phyloP scores from a whole-genome alignment of 2,113 vertebrate genomes.

The Salvelinus namaycush region DNA sequence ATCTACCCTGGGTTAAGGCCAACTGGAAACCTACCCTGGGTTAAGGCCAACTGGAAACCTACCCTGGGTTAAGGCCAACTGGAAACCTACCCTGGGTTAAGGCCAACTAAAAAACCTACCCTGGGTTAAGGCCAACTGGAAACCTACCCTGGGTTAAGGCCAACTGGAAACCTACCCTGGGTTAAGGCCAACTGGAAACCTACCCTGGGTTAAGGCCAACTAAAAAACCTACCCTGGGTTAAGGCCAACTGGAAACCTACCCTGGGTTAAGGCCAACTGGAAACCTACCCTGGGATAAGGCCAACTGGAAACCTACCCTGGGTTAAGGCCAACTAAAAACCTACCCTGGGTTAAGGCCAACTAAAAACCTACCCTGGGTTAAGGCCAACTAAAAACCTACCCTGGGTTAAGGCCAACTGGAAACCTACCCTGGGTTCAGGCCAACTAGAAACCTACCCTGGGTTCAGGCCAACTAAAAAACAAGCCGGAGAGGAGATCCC shows the following conservation, averaged over 20 bases:
- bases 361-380: constrained; percentile 33
- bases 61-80: constrained; percentile 15
- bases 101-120: constrained; percentile 32
- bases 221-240: not conserved
- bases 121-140: too few species aligned
- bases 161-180: not conserved
- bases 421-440: constrained; percentile 35
- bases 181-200: constrained; percentile 15
- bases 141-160: constrained; percentile 38
- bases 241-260: constrained; percentile 33
- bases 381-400: constrained; percentile 28
- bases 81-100: constrained; percentile 35
- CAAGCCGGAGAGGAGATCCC: constrained; percentile 9
- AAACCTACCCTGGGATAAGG: constrained; percentile 28
- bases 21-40: constrained; percentile 29
- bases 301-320: constrained; percentile 35
- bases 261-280: not conserved
- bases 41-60: constrained; percentile 21
- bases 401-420: not conserved
- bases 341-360: constrained; percentile 29
- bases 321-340: constrained; percentile 1
- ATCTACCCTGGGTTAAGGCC: constrained; percentile 36
- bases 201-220: constrained; percentile 35
- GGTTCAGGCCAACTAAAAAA: constrained; percentile 6
- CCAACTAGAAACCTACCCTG: constrained; percentile 32